Conservation (phyloP, 1,140 invertebrate species). For the Orius laevigatus region DNA sequence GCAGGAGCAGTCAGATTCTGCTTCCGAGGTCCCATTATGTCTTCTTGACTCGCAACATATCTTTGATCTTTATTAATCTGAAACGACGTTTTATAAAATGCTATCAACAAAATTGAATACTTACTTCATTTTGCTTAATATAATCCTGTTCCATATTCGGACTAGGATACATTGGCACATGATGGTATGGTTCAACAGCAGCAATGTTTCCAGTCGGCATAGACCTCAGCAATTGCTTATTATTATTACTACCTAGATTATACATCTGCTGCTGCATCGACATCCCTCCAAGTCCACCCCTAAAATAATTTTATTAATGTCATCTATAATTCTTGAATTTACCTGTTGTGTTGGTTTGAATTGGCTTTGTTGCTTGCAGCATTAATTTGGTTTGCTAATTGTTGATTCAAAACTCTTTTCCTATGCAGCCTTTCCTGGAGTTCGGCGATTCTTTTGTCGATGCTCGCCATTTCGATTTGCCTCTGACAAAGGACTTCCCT, state of each 20-base stretch:
- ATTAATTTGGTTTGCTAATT: conserved; percentile 58
- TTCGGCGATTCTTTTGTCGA: conserved; percentile 85
- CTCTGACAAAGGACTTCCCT: conserved; percentile 66
- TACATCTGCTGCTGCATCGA: conserved; percentile 22
- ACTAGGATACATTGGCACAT: conserved; percentile 41
- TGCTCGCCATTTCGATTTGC: conserved; percentile 76
- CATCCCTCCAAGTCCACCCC: too few relatives aligned
- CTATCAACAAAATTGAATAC: not conserved
- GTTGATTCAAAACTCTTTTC: conserved; percentile 71
- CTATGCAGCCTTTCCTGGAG: conserved; percentile 76
- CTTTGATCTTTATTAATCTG: conserved; percentile 9
- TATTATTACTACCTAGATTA: conserved; percentile 13
- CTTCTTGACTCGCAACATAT: conserved; percentile 7
- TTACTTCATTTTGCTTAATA: conserved; percentile 11
- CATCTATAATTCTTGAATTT: too few relatives aligned
- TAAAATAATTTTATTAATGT: too few relatives aligned
- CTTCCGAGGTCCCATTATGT: conserved; percentile 8
- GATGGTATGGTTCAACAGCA: conserved; percentile 78
- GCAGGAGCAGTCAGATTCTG: conserved; percentile 12
- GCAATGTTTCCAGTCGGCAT: conserved; percentile 53
- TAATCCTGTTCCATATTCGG: conserved; percentile 10
- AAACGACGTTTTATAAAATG: too few relatives aligned
- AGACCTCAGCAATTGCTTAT: conserved; percentile 23
- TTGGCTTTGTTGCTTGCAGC: conserved; percentile 20
- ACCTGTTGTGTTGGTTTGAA: conserved; percentile 9